Evolutionary conservation across 1,140 invertebrate genomes (phyloP), one percentile per base, ranked within the genome.

Genomic region (Samia ricini): DNA sequence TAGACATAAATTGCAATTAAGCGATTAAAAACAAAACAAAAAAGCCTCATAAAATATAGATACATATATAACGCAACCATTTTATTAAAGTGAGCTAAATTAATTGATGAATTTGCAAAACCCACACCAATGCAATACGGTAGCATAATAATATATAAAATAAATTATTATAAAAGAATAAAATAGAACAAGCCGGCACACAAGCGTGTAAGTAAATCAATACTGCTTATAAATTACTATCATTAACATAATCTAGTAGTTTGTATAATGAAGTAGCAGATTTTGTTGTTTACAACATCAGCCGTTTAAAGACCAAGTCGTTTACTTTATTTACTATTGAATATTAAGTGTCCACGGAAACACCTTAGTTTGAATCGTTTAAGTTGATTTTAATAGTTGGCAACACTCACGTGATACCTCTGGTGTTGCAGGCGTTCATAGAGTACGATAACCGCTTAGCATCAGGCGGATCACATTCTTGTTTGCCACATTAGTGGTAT

Each of bases 191-290:
- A 69, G 72, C 64, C 52, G 65, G 62, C 70, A 73, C 60, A 77
- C 68, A 66, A 72, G 69, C 68, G 66, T 66, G 64, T 72, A 79
- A 74, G 77, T 83, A 85, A 85, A 83, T 82, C 83, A 85, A 80
- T 83, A 75, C 77, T 64, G 75, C 78, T 84, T 85, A 84, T 72
- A 82, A 81, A 82, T 76, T 78, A 69, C 66, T 71, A 61, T 54
- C 70, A 88, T 89, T 89, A 81, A 73, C 84, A 89, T 89, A 89
- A 88, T 87, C 75, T 72, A 58, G 71, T 77, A 49, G 86, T 89
- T 85, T 85, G 77, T 77, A 89, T 89, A 87, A 86, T 86, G 68
- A 86, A 80, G 68, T 74, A 68, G 76, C 71, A 69, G 67, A 75
- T 74, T 72, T 74, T 74, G 72, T 72, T 79, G 74, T 77, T 74